Conservation (phyloP, 23 tunicate species). For the Halocynthia roretzi region DNA sequence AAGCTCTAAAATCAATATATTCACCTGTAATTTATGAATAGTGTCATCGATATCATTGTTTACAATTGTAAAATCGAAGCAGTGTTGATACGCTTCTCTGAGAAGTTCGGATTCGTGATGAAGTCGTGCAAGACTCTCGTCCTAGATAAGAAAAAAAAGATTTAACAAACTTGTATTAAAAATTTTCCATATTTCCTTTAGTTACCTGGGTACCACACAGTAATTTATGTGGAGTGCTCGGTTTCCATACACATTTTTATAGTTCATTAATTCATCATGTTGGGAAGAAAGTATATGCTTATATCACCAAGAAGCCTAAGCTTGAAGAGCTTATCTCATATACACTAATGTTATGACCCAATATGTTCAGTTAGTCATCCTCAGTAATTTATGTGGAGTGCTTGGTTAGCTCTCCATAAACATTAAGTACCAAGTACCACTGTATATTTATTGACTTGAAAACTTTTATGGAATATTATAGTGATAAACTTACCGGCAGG, state of each 20-base stretch:
- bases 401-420: not conserved
- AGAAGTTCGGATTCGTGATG: constrained; percentile 68
- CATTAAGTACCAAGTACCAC: not conserved
- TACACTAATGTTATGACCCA: no score
- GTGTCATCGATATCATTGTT: constrained; percentile 83
- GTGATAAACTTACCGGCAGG: no score
- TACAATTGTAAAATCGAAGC: constrained; percentile 67
- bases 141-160: constrained; percentile 22
- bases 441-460: no score
- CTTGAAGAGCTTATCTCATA: no score
- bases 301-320: no score
- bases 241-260: no score
- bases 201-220: not conserved
- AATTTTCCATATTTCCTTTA: no score
- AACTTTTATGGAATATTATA: no score
- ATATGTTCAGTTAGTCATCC: no score
- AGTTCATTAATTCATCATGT: no score
- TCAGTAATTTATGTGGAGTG: constrained; percentile 1
- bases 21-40: constrained; percentile 49
- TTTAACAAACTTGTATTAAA: not conserved
- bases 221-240: not conserved
- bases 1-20: not conserved
- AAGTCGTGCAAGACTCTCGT: constrained; percentile 58
- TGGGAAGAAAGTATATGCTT: no score
- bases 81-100: constrained; percentile 73